Evolutionary conservation across 2,797 vertebrate genomes (phyloP), one percentile per base, ranked within the genome.

Genomic region (Poeciliopsis infans): DNA sequence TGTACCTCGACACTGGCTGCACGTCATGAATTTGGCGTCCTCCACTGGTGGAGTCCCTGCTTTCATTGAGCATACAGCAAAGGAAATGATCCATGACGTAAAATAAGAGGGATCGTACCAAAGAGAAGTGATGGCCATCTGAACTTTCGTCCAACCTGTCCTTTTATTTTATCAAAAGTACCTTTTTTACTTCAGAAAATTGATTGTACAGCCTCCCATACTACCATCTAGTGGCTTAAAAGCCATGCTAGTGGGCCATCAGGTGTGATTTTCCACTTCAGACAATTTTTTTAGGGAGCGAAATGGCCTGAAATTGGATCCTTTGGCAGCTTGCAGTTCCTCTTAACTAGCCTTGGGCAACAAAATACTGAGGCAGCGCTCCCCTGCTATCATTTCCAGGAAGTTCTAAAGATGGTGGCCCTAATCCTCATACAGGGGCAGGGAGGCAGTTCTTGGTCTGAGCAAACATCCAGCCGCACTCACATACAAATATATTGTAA

Each of bases 241-340:
- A 93, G 92, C 87, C 78, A 73, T 68, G 83, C 89, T 86, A 86
- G 89, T 89, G 85, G 82, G 79, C 90, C 89, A 92, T 94, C 92
- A 92, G 88, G 80, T 86, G 84, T 85, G 86, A 94, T 94, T 92
- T 92, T 92, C 88, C 93, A 92, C 91, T 93, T 93, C 90, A 91
- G 86, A 89, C 88, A 79, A 82, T 87, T 92, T 93, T 90, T 94
- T 89, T 76, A 49, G 79, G 74, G 74, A 85, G 75, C 75, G 76
- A 80, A 88, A 90, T 91, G 83, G 91, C 76, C 89, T 90, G 81
- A 89, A 91, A 92, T 91, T 92, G 91, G 86, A 91, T 88, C 86
- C 85, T 85, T 49, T 85, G 78, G 86, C 84, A 84, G 85, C 87
- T 85, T 57, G 83, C 85, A 69, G 86, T 89, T 87, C 85, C 86